Base-by-base conservation (phyloP, 1,140 invertebrate species). In the Vollenhovia emeryi region DNA sequence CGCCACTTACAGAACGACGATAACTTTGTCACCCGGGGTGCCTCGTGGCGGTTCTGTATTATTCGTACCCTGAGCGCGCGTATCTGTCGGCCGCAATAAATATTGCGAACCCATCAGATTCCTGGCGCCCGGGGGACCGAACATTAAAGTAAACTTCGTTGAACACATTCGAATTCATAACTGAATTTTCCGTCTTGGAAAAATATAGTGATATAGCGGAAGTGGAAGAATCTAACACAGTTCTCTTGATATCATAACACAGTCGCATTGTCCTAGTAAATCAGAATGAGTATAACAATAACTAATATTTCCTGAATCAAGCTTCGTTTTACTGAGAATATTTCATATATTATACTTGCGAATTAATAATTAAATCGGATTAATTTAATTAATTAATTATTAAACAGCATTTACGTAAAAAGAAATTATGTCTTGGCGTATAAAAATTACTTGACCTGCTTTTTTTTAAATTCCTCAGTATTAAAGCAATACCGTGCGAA, bases 1-100 rank as follows among this genome's bases (percentile, higher is more conserved):
- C 86, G 84, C 84, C 84, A 87, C 86, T 87, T 87, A 86, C 86
- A 82, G 30, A 82, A 85, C 75, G 59, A 74, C 84, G 84, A 87
- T 87, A 86, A 87, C 86, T 87, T 87, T 86, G 84, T 87, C 86
- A 87, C 68, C 27, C 21, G 27, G 48, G 50, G 73, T 66, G 68
- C 66, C 59, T 86, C 75, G 15, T 66, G 68, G 75, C 75, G 84
- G 84, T 87, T 73, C 52, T 74, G 84, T 50, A 60, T 74, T 66
- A 52, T 59, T 71, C 75, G 86, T 73, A 86, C 24, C n/a, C 50
- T 18, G n/a, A 30, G 62, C 45, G 62, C 78, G 78, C 75, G 60
- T 86, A 87, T 64, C 84, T 50, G 68, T 55, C 36, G 59, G 24
- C 84, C 36, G 33, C 68, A 33, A 87, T 87, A 87, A 87, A 87